Conservation (phyloP, 2,113 vertebrate species). For the Trematomus loennbergii region DNA sequence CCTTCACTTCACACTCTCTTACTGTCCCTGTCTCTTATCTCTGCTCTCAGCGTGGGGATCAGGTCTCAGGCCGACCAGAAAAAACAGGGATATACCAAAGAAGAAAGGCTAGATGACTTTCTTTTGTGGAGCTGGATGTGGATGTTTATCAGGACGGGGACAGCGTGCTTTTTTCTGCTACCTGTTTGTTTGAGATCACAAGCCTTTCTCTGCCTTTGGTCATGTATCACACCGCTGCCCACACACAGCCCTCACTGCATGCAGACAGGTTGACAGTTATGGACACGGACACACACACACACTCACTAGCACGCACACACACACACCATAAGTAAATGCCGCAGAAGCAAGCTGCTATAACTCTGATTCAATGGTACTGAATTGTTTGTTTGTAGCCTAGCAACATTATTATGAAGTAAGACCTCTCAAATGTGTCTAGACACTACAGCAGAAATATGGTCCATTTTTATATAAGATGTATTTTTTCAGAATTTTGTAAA, state of each 20-base stretch:
- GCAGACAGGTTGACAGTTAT: conserved; percentile 5
- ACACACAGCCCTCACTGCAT: conserved; percentile 6
- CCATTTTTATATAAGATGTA: too few species aligned
- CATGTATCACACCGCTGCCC: conserved; percentile 25
- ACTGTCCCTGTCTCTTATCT: conserved; percentile 54
- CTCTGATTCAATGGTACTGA: background rate
- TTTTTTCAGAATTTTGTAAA: too few species aligned
- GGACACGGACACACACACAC: background rate
- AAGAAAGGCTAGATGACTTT: conserved; percentile 66
- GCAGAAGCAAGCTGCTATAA: background rate
- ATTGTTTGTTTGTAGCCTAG: background rate
- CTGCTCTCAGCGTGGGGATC: conserved; percentile 36
- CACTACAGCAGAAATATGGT: too few species aligned
- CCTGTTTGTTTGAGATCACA: conserved; percentile 51
- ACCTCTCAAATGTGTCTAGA: background rate
- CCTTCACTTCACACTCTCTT: conserved; percentile 36
- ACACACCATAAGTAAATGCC: background rate
- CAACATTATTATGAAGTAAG: background rate
- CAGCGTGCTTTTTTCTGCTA: conserved; percentile 24
- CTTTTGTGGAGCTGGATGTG: conserved; percentile 52
- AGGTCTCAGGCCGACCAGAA: conserved; percentile 28
- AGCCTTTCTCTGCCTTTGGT: conserved; percentile 36
- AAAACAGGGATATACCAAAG: conserved; percentile 23
- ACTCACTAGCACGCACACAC: background rate
- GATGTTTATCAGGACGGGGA: conserved; percentile 64